Conservation (phyloP, 2,113 vertebrate genomes). For the Prunella fulvescens region DNA sequence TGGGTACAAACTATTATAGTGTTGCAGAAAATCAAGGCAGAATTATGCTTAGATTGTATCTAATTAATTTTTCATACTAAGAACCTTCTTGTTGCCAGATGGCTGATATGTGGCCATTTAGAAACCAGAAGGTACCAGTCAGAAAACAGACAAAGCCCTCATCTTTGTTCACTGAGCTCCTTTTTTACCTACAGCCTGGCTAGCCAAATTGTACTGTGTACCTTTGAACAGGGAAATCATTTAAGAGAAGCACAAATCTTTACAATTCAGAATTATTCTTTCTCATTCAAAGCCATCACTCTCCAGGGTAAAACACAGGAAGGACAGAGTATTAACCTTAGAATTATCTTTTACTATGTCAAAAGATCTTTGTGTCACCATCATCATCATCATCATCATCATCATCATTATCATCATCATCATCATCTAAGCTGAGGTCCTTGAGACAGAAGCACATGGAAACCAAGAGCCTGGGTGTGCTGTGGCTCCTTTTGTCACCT, state of each 20-base stretch:
- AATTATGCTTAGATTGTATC: neutral
- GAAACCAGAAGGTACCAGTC: neutral
- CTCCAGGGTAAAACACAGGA: neutral
- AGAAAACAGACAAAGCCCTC: neutral
- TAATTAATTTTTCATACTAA: constrained; percentile 31
- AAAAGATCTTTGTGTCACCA: neutral
- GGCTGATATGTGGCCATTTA: neutral
- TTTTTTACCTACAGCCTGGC: neutral
- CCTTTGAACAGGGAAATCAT: neutral
- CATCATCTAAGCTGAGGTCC: neutral
- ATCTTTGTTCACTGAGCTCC: neutral
- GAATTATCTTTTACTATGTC: neutral
- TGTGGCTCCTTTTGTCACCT: neutral
- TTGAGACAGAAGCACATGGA: neutral
- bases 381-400: too few relatives aligned
- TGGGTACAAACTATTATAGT: neutral
- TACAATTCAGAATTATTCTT: neutral
- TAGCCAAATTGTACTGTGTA: neutral
- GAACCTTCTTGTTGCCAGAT: neutral
- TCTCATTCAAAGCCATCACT: neutral
- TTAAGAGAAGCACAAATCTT: neutral
- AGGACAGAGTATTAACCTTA: neutral
- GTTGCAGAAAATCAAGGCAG: neutral
- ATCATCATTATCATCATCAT: too few relatives aligned
- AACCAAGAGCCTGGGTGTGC: neutral